Base-by-base conservation (phyloP, 2,888 invertebrate species). In the Clunio marinus region DNA sequence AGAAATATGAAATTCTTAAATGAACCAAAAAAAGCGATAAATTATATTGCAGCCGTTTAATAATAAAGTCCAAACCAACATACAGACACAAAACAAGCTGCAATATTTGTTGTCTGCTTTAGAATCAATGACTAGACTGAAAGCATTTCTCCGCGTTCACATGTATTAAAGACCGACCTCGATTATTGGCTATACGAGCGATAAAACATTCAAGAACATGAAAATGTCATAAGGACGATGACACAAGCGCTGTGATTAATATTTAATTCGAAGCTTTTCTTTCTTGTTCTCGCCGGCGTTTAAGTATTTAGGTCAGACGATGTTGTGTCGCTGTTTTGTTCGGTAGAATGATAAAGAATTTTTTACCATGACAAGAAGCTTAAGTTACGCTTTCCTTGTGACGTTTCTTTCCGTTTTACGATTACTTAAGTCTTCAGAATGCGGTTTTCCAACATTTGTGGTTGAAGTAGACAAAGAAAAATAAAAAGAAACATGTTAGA, bases 171-270 rank as follows among this genome's bases (percentile, higher is more conserved):
- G 41, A 41, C 41, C 41, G 41, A n/a, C 41, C 41, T 32, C 46
- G 63, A 46, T 63, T 63, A 63, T 46, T 28, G 27, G 27, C 15
- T 60, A 37, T 37, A 37, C 41, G 60, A 60, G 60, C 60, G 35
- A 41, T 63, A 63, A 46, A 46, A 15, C 25, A 27, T 28, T 63
- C 63, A 63, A 63, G 45, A 63, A 63, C 63, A 63, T 63, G 63
- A 46, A 63, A 63, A 63, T 63, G 63, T 63, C 63, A 63, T 63
- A 63, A 63, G 63, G 63, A 63, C 63, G 28, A 63, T 63, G 63
- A 63, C 63, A 46, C 28, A 63, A n/a, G 24, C 37, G 46, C 46
- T 63, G 63, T 63, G 63, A 63, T 63, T 63, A 63, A 63, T 63
- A 63, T 63, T 63, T 45, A 63, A 63, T 46, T 63, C 63, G 22